phyloP scores from a whole-genome alignment of 2,797 vertebrate genomes.

The Fistularia tabacaria region DNA sequence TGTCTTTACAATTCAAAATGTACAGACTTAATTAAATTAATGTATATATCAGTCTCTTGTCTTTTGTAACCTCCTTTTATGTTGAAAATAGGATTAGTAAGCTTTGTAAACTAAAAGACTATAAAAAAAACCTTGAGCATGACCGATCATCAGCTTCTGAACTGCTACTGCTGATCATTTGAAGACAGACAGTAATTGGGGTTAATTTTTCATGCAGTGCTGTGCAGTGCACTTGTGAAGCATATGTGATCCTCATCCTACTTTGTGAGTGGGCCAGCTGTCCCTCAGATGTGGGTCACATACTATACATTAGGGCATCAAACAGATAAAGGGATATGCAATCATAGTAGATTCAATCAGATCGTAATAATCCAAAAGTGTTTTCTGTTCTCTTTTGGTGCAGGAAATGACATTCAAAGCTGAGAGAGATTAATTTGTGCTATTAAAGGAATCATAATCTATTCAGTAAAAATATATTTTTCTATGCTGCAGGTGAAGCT shows the following conservation, averaged over 20 bases:
- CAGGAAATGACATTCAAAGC: constrained; percentile 13
- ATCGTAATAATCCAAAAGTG: constrained; percentile 30
- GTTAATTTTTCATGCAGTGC: constrained; percentile 51
- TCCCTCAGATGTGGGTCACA: constrained; percentile 64
- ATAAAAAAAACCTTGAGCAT: no score
- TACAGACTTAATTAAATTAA: no score
- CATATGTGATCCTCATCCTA: constrained; percentile 51
- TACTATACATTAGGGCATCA: constrained; percentile 37
- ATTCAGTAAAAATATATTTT: no score
- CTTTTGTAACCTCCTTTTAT: no score
- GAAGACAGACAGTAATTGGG: constrained; percentile 34
- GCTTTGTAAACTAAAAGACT: no score
- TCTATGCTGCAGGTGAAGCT: no score
- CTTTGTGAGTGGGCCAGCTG: constrained; percentile 56
- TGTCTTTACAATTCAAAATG: background rate
- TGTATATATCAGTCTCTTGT: no score
- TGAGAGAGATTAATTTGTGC: background rate
- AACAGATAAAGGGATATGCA: constrained; percentile 35
- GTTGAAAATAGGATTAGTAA: no score
- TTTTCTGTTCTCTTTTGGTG: constrained; percentile 7
- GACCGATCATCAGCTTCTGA: background rate
- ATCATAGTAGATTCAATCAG: constrained; percentile 15
- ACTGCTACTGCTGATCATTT: constrained; percentile 14
- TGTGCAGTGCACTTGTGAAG: constrained; percentile 25
- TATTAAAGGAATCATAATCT: no score